These are phyloP conservation scores for Lemur catta DNA, from an alignment of 2,797 vertebrate genomes.

Conservation along the genomic window DNA sequence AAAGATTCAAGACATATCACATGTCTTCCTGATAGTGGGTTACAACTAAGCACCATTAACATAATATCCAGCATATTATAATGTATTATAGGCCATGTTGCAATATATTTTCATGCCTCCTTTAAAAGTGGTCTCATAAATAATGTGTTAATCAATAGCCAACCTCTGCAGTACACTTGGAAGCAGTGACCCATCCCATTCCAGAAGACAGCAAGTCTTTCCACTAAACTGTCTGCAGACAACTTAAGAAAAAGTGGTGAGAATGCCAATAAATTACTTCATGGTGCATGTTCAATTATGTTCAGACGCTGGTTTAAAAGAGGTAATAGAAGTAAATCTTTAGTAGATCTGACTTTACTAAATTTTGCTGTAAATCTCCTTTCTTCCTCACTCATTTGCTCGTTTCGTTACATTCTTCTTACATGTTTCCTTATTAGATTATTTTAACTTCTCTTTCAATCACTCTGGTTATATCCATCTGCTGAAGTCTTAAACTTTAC, in stretches of 20 bases:
- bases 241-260: conserved; percentile 24
- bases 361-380: conserved; percentile 43
- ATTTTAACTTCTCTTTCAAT: not conserved
- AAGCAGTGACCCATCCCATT: not conserved
- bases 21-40: not conserved
- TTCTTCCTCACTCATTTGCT: not conserved
- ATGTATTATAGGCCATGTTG: not conserved
- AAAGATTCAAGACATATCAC: not conserved
- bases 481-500: not conserved
- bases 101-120: conserved; percentile 49
- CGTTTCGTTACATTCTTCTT: not conserved
- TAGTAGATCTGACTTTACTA: conserved; percentile 11
- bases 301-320: conserved; percentile 49
- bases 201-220: conserved; percentile 7
- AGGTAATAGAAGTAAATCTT: conserved; percentile 65
- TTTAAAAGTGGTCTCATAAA: conserved; percentile 60
- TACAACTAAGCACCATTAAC: not conserved
- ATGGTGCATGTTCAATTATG: conserved; percentile 34
- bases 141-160: conserved; percentile 49
- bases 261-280: conserved; percentile 14
- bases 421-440: not conserved
- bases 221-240: conserved; percentile 22
- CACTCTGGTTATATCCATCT: not conserved
- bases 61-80: conserved; percentile 9
- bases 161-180: not conserved